A percentile compares a stretch with the other conserved stretches of the same genome.
These are phyloP conservation scores for Liparis tanakae DNA, from an alignment of 2,797 vertebrate genomes.

Conservation along the genomic window DNA sequence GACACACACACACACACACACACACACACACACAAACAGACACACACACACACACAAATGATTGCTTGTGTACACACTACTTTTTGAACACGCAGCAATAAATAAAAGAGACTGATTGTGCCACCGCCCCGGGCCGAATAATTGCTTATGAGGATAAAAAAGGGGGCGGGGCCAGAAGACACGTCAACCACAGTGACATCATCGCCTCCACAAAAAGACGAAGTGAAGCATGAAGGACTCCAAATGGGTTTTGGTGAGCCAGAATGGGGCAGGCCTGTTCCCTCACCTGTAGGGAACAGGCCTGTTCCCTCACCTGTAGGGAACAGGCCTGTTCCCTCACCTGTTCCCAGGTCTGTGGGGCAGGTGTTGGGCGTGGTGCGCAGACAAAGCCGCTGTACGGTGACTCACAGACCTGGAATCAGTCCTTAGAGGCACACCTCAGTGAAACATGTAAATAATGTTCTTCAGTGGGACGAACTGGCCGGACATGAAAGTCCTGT, in stretches of 20 bases:
- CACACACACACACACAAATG: neutral
- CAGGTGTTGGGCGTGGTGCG: constrained; percentile 46
- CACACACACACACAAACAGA: constrained; percentile 1
- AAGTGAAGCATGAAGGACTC: too few species aligned
- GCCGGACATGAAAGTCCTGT: too few species aligned
- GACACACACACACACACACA: constrained; percentile 31
- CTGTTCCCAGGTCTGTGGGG: constrained; percentile 6
- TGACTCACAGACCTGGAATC: constrained; percentile 54
- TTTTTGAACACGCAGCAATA: constrained; percentile 20
- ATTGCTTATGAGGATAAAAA: constrained; percentile 20
- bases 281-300: too few species aligned
- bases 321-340: neutral
- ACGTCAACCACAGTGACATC: too few species aligned
- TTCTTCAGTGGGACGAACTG: too few species aligned
- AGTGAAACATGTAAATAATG: constrained; percentile 22
- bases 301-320: constrained; percentile 4
- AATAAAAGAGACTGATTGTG: constrained; percentile 44
- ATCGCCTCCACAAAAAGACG: too few species aligned
- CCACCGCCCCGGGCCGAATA: constrained; percentile 14
- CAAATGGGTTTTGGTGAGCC: too few species aligned
- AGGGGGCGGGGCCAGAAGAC: constrained; percentile 25
- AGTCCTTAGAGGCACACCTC: constrained; percentile 36
- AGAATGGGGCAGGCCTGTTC: too few species aligned
- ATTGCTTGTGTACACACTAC: constrained; percentile 12
- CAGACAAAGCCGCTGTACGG: constrained; percentile 38